Evolutionary conservation across 2,888 invertebrate species (phyloP), one percentile per base, ranked within the genome.

Genomic region (Esperia sulphurella): DNA sequence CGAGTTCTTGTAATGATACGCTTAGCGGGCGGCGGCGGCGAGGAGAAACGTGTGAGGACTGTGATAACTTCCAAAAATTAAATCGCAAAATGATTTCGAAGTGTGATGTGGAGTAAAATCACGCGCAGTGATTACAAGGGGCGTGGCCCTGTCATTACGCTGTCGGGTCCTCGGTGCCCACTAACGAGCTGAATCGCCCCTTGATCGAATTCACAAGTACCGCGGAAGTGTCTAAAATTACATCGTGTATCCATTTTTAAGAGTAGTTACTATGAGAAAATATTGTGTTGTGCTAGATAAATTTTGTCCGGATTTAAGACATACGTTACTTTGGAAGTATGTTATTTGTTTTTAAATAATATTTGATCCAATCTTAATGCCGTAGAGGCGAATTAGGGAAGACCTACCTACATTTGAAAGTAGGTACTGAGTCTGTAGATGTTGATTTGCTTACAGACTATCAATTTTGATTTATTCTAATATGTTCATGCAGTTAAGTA

Each of bases 101-200:
- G 83, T 82, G 82, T 77, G 75, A 84, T 82, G 79, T 79, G 68
- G 77, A 74, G 83, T 83, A 75, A 79, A 84, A 82, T 83, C 80
- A 73, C 71, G 70, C 66, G 66, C 61, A 58, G 61, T 73, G 75
- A 83, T 83, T 83, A 80, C 75, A 69, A 66, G 74, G 72, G 84
- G 84, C 81, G 83, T 69, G 68, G 57, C 61, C 51, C 75, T 83
- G 81, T 85, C 83, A 85, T 85, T 84, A 85, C 72, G 59, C 69
- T 70, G 80, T 80, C 81, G 68, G 59, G 47, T 48, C 48, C 40
- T 43, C 54, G 59, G 57, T 60, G 65, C 65, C 55, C 61, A 67
- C 66, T 83, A 83, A 84, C 79, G 75, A 83, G 82, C 65, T 54
- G 58, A 58, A 67, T 60, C 52, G 33, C 44, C 44, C 42, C 41